Percentiles rank a stretch among this genome's conserved stretches.
phyloP scores from a whole-genome alignment of 2,797 vertebrate species.

The Xerus rutilus region DNA sequence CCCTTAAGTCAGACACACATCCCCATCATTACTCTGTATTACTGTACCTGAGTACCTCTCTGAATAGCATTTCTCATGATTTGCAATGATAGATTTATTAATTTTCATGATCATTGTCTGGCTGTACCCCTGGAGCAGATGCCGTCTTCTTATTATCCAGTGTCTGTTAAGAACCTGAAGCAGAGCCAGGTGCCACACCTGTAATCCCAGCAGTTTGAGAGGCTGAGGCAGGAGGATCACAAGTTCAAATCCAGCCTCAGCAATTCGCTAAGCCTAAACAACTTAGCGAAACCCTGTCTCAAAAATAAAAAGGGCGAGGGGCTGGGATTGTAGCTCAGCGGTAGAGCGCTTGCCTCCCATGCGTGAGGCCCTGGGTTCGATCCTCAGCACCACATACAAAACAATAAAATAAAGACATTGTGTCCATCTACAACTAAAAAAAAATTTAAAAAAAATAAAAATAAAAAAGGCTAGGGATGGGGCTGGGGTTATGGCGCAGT shows the following conservation, averaged over 20 bases:
- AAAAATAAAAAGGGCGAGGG: neutral
- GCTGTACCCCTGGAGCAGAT: neutral
- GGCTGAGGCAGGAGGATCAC: neutral
- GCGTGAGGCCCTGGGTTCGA: too few relatives aligned
- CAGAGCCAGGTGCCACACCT: too few relatives aligned
- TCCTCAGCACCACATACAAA: too few relatives aligned
- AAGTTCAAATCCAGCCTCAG: neutral
- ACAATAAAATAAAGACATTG: too few relatives aligned
- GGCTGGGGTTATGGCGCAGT: too few relatives aligned
- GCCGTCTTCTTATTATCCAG: neutral
- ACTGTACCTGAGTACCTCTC: neutral
- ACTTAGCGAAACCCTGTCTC: neutral
- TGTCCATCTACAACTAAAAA: too few relatives aligned
- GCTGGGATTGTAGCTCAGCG: neutral
- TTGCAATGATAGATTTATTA: neutral
- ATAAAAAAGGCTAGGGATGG: too few relatives aligned
- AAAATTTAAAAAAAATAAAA: too few relatives aligned
- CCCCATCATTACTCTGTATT: neutral
- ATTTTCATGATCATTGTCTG: constrained; percentile 1
- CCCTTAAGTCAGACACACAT: neutral
- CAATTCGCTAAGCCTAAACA: neutral
- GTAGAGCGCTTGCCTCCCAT: too few relatives aligned
- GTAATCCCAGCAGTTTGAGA: neutral
- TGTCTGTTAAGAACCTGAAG: neutral
- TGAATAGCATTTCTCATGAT: neutral